Percentiles rank a stretch among this genome's conserved stretches.
These are phyloP conservation scores for Furcula furcula DNA, from an alignment of 2,888 invertebrate species.

Conservation along the genomic window DNA sequence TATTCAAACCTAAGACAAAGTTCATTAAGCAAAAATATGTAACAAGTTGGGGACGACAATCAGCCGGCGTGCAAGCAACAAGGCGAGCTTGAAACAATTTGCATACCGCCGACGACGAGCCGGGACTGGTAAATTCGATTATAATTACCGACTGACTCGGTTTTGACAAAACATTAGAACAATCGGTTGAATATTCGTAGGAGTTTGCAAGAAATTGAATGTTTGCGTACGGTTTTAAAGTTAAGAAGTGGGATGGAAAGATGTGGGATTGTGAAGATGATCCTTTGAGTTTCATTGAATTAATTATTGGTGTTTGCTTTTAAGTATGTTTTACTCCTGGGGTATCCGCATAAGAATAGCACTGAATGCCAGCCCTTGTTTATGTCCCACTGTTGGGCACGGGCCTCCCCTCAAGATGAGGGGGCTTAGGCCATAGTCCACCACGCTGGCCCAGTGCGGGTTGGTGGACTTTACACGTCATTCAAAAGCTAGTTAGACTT, in stretches of 20 bases:
- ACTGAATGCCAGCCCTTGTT: no score
- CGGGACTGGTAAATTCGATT: conserved; percentile 37
- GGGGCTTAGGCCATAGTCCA: no score
- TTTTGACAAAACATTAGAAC: conserved; percentile 16
- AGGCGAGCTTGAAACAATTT: conserved; percentile 28
- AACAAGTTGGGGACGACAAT: conserved; percentile 22
- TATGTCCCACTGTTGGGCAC: no score
- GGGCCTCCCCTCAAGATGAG: no score
- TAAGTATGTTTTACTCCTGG: no score
- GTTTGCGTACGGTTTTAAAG: conserved; percentile 69
- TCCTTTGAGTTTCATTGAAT: no score
- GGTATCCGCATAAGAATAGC: no score
- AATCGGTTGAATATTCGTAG: neutral
- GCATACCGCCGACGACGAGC: conserved; percentile 29
- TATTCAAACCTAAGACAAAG: conserved; percentile 3
- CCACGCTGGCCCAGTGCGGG: no score
- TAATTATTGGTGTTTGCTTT: no score
- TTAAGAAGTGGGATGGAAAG: conserved; percentile 70
- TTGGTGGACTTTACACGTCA: no score
- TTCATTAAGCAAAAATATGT: conserved; percentile 33
- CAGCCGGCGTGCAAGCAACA: conserved; percentile 8
- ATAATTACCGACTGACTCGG: conserved; percentile 35
- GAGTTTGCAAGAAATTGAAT: conserved; percentile 21
- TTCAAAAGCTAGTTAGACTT: no score
- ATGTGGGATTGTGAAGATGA: no score